Evolutionary conservation across 2,113 vertebrate genomes (phyloP).

Genomic region (Hyla sarda): DNA sequence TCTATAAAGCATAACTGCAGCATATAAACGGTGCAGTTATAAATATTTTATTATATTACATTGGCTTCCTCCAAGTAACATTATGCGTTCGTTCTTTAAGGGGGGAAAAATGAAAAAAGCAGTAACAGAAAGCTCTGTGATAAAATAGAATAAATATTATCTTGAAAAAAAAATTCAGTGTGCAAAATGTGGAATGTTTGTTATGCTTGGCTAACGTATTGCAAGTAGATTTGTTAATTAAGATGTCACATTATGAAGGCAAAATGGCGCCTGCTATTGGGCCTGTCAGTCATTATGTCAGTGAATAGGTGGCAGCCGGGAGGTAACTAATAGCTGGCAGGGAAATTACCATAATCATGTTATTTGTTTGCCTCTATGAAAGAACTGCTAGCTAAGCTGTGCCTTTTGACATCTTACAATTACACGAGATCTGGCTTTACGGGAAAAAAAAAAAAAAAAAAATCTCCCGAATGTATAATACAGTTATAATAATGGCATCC

Average conservation of each 20-base stretch:
- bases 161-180: neutral
- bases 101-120: neutral
- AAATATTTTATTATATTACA: slow-evolving; percentile 31
- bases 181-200: neutral
- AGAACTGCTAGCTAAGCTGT: slow-evolving; percentile 57
- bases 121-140: neutral
- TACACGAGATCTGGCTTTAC: slow-evolving; percentile 34
- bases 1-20: slow-evolving; percentile 1
- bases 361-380: neutral
- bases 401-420: slow-evolving; percentile 53
- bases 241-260: slow-evolving; percentile 61
- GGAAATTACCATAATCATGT: slow-evolving; percentile 59
- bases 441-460: slow-evolving; percentile 15
- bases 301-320: slow-evolving; percentile 60
- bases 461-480: slow-evolving; percentile 37
- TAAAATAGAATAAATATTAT: neutral
- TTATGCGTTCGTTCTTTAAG: neutral
- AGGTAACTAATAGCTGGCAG: slow-evolving; percentile 58
- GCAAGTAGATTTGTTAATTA: slow-evolving; percentile 59
- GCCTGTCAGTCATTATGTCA: slow-evolving; percentile 60
- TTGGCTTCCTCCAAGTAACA: neutral
- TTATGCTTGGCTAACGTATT: neutral
- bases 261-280: neutral
- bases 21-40: slow-evolving; percentile 4
- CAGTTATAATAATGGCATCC: slow-evolving; percentile 54